A percentile compares a stretch with the other conserved stretches of the same genome.
phyloP scores from a whole-genome alignment of 2,888 invertebrate species.

The Pristionchus entomophagus region DNA sequence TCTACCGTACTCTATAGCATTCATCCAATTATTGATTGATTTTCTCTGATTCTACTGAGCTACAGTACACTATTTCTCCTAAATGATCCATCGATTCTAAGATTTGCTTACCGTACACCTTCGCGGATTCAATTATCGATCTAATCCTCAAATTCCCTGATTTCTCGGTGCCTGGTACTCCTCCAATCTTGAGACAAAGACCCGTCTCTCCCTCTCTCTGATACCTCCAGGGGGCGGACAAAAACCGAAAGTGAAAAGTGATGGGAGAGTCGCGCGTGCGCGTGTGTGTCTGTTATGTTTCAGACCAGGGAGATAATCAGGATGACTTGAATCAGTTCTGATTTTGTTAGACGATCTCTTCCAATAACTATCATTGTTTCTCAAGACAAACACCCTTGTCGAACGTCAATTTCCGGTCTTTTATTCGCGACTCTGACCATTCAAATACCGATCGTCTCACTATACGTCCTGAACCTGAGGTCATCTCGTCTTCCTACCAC shows the following conservation, averaged over 20 bases:
- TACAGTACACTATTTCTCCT: neutral
- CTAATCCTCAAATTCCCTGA: neutral
- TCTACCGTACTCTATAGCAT: neutral
- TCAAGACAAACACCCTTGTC: neutral
- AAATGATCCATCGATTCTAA: neutral
- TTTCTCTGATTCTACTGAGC: too few species aligned
- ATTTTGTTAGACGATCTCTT: neutral
- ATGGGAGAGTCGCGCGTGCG: neutral
- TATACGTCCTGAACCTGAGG: neutral
- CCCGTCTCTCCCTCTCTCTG: neutral
- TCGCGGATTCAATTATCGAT: neutral
- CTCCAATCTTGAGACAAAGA: constrained; percentile 9
- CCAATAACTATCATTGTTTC: neutral
- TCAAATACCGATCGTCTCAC: neutral
- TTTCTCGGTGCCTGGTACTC: neutral
- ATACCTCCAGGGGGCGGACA: neutral
- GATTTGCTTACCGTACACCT: neutral
- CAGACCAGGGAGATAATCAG: neutral
- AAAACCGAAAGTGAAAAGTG: constrained; percentile 35
- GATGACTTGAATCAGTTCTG: too few species aligned
- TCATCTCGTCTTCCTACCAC: neutral
- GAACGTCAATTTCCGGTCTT: neutral
- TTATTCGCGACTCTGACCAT: neutral
- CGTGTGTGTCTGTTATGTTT: neutral
- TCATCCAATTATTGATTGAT: too few species aligned